Evolutionary conservation across 2,113 vertebrate species (phyloP).

Genomic region (Salvelinus sp.): DNA sequence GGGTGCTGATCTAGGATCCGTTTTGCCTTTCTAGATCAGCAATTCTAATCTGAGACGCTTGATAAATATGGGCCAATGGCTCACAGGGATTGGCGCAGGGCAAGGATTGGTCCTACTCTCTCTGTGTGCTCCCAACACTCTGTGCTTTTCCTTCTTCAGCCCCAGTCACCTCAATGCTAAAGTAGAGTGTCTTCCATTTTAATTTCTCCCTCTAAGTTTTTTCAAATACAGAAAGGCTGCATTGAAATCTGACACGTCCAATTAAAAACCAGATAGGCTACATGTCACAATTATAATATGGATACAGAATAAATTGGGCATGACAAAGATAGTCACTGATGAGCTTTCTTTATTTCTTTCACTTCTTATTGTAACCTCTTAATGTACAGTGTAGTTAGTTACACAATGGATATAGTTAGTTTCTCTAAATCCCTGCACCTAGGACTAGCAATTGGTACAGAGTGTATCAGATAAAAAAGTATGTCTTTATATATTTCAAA

Average conservation of each 20-base stretch:
- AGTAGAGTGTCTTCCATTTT: neutral
- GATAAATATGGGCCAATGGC: neutral
- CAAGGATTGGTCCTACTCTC: slow-evolving; percentile 3
- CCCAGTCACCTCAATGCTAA: neutral
- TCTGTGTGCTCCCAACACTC: slow-evolving; percentile 34
- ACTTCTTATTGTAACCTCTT: slow-evolving; percentile 36
- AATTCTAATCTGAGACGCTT: slow-evolving; percentile 8
- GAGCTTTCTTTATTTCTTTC: slow-evolving; percentile 5
- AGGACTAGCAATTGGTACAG: slow-evolving; percentile 33
- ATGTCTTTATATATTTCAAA: neutral
- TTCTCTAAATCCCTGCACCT: slow-evolving; percentile 38
- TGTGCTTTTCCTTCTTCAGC: neutral
- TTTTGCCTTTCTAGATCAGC: too few relatives aligned
- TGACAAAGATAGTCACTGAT: slow-evolving; percentile 3
- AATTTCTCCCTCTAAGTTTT: neutral
- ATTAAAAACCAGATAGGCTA: neutral
- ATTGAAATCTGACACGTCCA: neutral
- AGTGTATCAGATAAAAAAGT: neutral
- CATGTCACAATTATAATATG: neutral
- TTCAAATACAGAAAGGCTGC: too few relatives aligned
- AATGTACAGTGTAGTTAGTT: slow-evolving; percentile 50
- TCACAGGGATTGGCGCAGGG: neutral
- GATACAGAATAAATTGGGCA: slow-evolving; percentile 4
- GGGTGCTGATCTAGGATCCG: neutral
- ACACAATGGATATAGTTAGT: slow-evolving; percentile 48